Conservation (phyloP, 2,113 vertebrate species). For the Ictalurus furcatus region DNA sequence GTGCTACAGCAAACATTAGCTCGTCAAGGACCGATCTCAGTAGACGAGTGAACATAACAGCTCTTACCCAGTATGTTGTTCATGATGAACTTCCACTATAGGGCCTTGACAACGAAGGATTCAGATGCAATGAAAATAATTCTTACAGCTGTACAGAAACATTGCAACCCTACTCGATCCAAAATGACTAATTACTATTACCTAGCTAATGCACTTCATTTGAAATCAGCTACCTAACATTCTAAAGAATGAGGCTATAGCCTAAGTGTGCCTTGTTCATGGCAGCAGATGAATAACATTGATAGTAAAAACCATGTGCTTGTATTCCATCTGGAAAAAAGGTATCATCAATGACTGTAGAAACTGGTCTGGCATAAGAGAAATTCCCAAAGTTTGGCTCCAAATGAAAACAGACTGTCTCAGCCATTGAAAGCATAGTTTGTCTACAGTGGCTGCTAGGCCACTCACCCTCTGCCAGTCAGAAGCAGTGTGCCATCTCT, state of each 20-base stretch:
- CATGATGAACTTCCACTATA: not conserved
- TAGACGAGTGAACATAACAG: not conserved
- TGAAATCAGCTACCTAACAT: not conserved
- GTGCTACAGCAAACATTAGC: not conserved
- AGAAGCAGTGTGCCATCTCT: slow-evolving; percentile 23
- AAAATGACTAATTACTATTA: not conserved
- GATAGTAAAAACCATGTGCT: not conserved
- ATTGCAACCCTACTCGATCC: not conserved
- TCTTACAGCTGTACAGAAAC: not conserved
- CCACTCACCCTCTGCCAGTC: slow-evolving; percentile 44
- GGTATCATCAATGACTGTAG: not conserved
- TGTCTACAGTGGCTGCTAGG: slow-evolving; percentile 14
- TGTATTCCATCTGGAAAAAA: not conserved
- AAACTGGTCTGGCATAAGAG: not conserved
- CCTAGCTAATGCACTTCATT: not conserved
- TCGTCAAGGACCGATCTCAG: not conserved
- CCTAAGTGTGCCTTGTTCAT: not conserved
- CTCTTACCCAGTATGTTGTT: not conserved
- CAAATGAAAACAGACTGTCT: slow-evolving; percentile 37
- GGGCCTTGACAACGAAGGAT: not conserved
- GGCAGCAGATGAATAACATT: not conserved
- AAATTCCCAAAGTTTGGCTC: slow-evolving; percentile 20
- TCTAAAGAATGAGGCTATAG: not conserved
- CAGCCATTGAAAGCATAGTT: not conserved
- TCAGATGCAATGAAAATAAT: not conserved